Percentiles rank a stretch among this genome's conserved stretches.
phyloP scores from a whole-genome alignment of 2,888 invertebrate genomes.

The Megaustenia siamemsis region DNA sequence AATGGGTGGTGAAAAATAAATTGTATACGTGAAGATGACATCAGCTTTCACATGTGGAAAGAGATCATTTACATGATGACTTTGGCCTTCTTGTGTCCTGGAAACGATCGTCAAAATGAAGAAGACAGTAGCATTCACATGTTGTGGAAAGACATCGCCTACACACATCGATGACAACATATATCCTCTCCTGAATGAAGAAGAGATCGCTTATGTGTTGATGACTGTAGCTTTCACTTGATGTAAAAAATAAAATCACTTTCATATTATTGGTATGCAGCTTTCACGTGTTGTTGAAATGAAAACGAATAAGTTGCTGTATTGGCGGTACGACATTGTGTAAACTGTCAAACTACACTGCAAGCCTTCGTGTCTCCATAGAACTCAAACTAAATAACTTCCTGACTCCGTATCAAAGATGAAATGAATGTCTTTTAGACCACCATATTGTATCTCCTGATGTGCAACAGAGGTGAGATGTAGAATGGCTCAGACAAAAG shows the following conservation, averaged over 20 bases:
- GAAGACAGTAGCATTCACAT: background rate
- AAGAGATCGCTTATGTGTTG: background rate
- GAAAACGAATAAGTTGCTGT: background rate
- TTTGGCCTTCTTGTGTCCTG: too few species aligned
- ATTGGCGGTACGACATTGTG: background rate
- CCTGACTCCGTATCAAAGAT: too few species aligned
- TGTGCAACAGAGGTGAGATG: background rate
- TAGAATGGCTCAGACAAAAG: too few species aligned
- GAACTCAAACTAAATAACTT: background rate
- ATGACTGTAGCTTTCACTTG: background rate
- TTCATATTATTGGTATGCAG: background rate
- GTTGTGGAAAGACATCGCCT: background rate
- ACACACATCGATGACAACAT: background rate
- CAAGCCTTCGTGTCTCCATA: background rate
- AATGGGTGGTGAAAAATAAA: too few species aligned
- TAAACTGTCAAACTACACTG: background rate
- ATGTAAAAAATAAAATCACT: background rate
- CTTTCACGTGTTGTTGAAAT: background rate
- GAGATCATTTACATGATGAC: too few species aligned
- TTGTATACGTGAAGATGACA: too few species aligned
- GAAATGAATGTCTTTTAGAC: background rate
- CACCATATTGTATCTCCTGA: background rate
- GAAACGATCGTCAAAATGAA: background rate
- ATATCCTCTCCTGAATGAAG: background rate
- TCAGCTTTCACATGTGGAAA: too few species aligned